Conservation (phyloP, 2,113 vertebrate genomes). For the Hippocampus zosterae region DNA sequence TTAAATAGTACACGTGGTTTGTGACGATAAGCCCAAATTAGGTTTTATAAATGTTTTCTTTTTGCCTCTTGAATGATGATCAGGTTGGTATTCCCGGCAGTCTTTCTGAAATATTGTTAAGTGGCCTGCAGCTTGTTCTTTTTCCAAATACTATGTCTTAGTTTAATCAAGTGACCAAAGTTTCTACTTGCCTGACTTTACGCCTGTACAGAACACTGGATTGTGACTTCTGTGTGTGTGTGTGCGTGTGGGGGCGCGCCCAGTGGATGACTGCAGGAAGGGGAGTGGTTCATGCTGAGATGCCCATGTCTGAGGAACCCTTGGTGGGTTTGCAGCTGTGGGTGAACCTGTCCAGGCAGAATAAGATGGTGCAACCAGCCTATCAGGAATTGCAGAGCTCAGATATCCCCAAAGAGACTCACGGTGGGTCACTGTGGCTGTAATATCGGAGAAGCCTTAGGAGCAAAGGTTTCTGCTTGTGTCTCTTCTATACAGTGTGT, state of each 20-base stretch:
- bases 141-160: too few species aligned
- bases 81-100: too few species aligned
- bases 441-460: constrained; percentile 80
- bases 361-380: constrained; percentile 78
- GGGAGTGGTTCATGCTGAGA: constrained; percentile 78
- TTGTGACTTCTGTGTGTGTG: too few species aligned
- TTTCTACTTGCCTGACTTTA: too few species aligned
- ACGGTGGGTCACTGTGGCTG: constrained; percentile 71
- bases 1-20: too few species aligned
- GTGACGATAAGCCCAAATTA: too few species aligned
- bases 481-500: background rate
- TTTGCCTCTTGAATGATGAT: too few species aligned
- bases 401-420: constrained; percentile 73
- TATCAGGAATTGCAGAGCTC: constrained; percentile 76
- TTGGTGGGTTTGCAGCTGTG: constrained; percentile 76
- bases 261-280: constrained; percentile 81
- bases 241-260: background rate
- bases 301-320: constrained; percentile 77
- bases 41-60: too few species aligned
- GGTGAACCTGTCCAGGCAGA: constrained; percentile 74
- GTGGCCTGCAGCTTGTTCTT: too few species aligned
- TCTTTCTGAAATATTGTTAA: too few species aligned
- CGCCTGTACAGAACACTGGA: too few species aligned
- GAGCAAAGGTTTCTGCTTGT: constrained; percentile 68
- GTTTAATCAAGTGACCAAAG: too few species aligned